Conservation (phyloP, 2,113 vertebrate species). For the Alosa alosa region DNA sequence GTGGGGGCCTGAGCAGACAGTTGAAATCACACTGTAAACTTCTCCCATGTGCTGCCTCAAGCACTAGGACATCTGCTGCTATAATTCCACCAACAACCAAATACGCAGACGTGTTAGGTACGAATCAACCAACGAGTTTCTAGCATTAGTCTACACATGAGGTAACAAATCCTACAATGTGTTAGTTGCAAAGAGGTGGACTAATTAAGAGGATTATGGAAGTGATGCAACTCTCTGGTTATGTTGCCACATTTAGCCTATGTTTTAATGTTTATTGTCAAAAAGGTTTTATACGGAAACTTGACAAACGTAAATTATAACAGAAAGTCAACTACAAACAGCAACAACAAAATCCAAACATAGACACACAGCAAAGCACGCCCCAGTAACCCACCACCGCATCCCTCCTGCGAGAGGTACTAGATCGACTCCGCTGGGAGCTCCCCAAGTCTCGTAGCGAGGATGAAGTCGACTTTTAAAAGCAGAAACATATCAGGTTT, state of each 20-base stretch:
- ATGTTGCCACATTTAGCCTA: background rate
- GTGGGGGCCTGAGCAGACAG: background rate
- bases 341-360: background rate
- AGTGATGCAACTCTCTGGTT: background rate
- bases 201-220: background rate
- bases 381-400: slow-evolving; percentile 67
- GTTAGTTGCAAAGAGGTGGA: background rate
- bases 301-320: background rate
- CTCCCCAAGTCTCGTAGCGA: slow-evolving; percentile 67
- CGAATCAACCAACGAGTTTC: background rate
- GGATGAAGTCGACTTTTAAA: slow-evolving; percentile 78
- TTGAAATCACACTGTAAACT: background rate
- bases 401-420: slow-evolving; percentile 75
- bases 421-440: slow-evolving; percentile 71
- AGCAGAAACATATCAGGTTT: slow-evolving; percentile 49
- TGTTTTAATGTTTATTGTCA: background rate
- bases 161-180: background rate
- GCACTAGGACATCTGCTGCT: background rate
- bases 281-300: background rate
- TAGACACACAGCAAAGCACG: slow-evolving; percentile 50
- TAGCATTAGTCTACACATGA: background rate
- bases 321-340: background rate
- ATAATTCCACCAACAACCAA: background rate
- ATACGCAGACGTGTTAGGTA: background rate
- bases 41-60: background rate